Evolutionary conservation across 2,797 vertebrate genomes (phyloP).

Genomic region (Cyprinodon diabolis): DNA sequence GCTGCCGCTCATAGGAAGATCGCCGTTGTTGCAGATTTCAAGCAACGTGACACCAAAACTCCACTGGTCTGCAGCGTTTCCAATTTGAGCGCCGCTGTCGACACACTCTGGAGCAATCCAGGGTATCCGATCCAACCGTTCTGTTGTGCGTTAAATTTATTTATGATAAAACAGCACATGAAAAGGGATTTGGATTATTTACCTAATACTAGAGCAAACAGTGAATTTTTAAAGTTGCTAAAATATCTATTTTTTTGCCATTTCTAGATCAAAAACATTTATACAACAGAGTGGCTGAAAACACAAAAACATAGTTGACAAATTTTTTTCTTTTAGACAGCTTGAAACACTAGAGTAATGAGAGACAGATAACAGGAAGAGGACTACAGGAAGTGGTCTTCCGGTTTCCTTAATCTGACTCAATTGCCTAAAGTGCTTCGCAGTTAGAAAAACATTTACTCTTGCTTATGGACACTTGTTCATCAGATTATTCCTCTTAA

Average conservation of each 20-base stretch:
- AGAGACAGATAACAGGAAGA: conserved; percentile 56
- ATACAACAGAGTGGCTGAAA: neutral
- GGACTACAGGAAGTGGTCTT: conserved; percentile 67
- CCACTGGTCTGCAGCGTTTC: conserved; percentile 88
- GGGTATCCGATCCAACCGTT: conserved; percentile 91
- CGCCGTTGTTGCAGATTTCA: conserved; percentile 93
- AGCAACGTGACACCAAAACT: conserved; percentile 91
- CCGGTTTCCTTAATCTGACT: conserved; percentile 61
- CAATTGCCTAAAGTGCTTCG: conserved; percentile 10
- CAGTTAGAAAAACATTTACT: conserved; percentile 1
- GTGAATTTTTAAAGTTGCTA: neutral
- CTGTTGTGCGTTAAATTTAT: conserved; percentile 62
- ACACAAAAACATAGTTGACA: neutral
- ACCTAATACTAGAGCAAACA: neutral
- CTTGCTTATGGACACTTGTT: neutral
- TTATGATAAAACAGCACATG: neutral
- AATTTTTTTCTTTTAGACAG: neutral
- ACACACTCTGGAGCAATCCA: conserved; percentile 95
- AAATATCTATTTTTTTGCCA: neutral
- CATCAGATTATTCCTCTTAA: neutral
- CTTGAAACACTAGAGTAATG: conserved; percentile 22
- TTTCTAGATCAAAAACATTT: neutral
- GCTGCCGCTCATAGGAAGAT: conserved; percentile 83
- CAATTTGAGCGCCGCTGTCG: conserved; percentile 61
- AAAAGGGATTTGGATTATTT: neutral